Base-by-base conservation (phyloP, 2,113 vertebrate genomes). In the Ptychochromis oligacanthus region DNA sequence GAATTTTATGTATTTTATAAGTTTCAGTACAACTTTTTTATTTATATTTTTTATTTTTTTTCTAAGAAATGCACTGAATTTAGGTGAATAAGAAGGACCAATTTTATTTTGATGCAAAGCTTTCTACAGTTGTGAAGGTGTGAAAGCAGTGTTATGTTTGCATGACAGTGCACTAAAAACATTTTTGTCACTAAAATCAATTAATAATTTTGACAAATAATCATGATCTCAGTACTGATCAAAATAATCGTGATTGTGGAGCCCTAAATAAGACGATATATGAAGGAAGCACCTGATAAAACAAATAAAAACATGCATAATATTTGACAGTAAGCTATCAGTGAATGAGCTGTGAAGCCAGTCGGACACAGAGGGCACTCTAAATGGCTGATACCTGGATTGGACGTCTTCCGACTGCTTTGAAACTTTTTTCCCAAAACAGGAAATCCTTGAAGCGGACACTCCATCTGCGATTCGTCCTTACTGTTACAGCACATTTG, bases 51-150 rank as follows among this genome's bases (percentile, higher is more conserved):
- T 11, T 20, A 36, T 61, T 1, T 5, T 62, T 62, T 20, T 13
- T 14, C 43, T 15, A 46, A 2, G 13, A 15, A 4, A 15, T 15
- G 20, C 54, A 56, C 11, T 0, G 60, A 38, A 11, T 0, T 62
- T 34, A 62, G 18, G n/a, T 4, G 6, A 64, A 5, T 20, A 64
- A 40, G 1, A 1, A 2, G 8, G 61, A 38, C 11, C 34, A 7
- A 7, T 40, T 38, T 64, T 38, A 1, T 20, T 64, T 40, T 40
- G 12, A 64, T 36, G 14, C 61, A 64, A 64, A 22, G 0, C 22
- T 38, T 34, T 6, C 4, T 36, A 36, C 34, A 36, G 34, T 6
- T 7, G 34, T 36, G 34, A 36, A 36, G 34, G 6, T 6, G 34
- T 36, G 31, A 36, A 7, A 36, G 34, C 3, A 36, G 34, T 7